These are phyloP conservation scores for Jacana jacana DNA, from an alignment of 2,113 vertebrate genomes.

Conservation along the genomic window DNA sequence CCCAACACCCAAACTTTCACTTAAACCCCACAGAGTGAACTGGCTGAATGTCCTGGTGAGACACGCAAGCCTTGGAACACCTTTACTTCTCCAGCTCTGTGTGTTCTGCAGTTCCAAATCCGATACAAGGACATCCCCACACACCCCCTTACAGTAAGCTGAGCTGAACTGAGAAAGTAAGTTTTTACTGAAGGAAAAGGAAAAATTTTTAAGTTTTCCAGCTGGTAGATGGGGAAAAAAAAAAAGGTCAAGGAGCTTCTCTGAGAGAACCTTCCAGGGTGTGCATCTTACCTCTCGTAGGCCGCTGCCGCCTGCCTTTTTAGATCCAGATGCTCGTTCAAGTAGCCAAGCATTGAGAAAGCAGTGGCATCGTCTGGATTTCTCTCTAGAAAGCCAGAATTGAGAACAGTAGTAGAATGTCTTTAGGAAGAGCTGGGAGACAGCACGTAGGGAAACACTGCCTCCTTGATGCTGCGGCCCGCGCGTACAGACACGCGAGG, in stretches of 20 bases:
- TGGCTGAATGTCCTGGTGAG: background rate
- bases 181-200: background rate
- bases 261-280: background rate
- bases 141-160: background rate
- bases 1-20: background rate
- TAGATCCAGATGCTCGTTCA: constrained; percentile 88
- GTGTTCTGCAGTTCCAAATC: background rate
- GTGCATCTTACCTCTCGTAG: constrained; percentile 82
- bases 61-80: background rate
- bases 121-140: background rate
- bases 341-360: constrained; percentile 95
- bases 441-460: background rate
- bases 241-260: background rate
- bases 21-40: background rate
- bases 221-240: background rate
- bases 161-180: background rate
- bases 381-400: constrained; percentile 81
- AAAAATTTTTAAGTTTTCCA: background rate
- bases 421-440: background rate
- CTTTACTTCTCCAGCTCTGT: background rate
- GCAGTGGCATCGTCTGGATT: constrained; percentile 86
- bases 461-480: background rate
- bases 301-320: constrained; percentile 86
- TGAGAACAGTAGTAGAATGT: background rate
- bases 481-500: background rate